Conservation (phyloP, 2,113 vertebrate genomes). For the Columba janthina region DNA sequence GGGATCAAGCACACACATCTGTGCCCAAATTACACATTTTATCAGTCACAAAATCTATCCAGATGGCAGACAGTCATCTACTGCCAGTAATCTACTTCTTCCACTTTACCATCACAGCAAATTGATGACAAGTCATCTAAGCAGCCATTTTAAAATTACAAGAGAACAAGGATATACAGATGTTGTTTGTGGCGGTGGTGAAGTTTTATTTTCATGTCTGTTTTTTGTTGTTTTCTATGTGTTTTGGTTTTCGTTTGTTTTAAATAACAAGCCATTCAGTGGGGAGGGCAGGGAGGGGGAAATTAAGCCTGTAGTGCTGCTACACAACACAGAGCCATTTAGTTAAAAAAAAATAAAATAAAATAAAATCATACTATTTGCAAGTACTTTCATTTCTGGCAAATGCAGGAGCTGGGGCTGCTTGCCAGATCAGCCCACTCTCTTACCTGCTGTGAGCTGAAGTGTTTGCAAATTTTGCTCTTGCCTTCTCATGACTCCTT, state of each 20-base stretch:
- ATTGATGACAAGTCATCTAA: neutral
- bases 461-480: neutral
- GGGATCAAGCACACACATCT: neutral
- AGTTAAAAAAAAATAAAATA: neutral
- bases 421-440: neutral
- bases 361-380: neutral
- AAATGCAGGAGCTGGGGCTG: neutral
- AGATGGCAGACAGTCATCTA: slow-evolving; percentile 15
- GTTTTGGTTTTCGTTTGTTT: neutral
- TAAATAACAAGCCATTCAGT: neutral
- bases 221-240: neutral
- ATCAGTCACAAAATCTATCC: neutral
- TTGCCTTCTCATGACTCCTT: neutral
- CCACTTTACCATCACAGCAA: neutral
- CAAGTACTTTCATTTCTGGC: neutral
- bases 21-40: neutral
- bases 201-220: no score
- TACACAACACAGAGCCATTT: neutral
- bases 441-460: neutral
- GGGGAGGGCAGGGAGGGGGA: neutral
- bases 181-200: neutral
- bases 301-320: neutral
- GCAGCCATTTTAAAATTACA: neutral
- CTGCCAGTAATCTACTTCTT: neutral
- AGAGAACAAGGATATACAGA: neutral